Conservation (phyloP, 2,888 invertebrate species). For the Morpho achilles region DNA sequence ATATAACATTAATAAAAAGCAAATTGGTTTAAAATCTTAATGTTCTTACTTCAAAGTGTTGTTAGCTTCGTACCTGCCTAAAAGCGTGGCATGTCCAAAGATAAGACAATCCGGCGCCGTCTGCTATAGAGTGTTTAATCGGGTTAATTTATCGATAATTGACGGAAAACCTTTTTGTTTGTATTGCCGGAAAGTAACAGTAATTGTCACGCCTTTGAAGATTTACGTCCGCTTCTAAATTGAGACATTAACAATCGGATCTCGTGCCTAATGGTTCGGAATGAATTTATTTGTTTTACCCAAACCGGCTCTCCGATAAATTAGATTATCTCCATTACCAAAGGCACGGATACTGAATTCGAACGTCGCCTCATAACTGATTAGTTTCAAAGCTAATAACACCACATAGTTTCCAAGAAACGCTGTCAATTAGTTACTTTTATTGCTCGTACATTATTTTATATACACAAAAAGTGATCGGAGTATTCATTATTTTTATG, state of each 20-base stretch:
- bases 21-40: conserved; percentile 68
- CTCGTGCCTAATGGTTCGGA: conserved; percentile 78
- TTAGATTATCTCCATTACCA: conserved; percentile 45
- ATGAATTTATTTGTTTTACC: conserved; percentile 76
- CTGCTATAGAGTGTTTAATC: conserved; percentile 73
- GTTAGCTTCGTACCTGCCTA: conserved; percentile 68
- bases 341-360: conserved; percentile 43
- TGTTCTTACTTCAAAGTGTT: conserved; percentile 55
- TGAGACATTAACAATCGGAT: conserved; percentile 78
- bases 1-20: conserved; percentile 62
- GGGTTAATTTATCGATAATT: conserved; percentile 80
- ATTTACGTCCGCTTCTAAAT: conserved; percentile 79
- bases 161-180: conserved; percentile 79
- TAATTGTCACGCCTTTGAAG: conserved; percentile 80
- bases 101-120: conserved; percentile 74
- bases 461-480: conserved; percentile 16
- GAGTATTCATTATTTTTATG: conserved; percentile 20
- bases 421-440: conserved; percentile 19
- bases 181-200: conserved; percentile 78
- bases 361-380: conserved; percentile 33
- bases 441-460: conserved; percentile 21
- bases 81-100: conserved; percentile 75
- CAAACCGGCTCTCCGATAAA: conserved; percentile 63
- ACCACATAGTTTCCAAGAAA: conserved; percentile 17
- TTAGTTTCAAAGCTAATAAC: conserved; percentile 22